These are phyloP conservation scores for Micromussa lordhowensis DNA, from an alignment of 92 coral and sea anemone genomes.

Conservation along the genomic window DNA sequence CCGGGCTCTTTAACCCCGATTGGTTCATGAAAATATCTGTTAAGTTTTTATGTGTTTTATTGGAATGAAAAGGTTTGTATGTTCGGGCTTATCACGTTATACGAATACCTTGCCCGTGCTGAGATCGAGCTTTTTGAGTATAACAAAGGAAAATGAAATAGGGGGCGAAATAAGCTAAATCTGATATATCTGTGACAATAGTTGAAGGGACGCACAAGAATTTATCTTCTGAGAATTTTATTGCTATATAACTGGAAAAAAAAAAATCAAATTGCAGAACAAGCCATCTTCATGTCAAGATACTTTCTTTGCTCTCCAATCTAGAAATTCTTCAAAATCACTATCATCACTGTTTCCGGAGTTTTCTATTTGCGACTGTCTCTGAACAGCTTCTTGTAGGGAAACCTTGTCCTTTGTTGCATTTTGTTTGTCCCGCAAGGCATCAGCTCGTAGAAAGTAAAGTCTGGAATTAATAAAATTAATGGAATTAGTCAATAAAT, in stretches of 20 bases:
- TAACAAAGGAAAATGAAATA: too few relatives aligned
- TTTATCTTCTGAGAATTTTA: too few relatives aligned
- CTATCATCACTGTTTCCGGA: conserved; percentile 79
- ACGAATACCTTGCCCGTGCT: too few relatives aligned
- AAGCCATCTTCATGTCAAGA: conserved; percentile 19
- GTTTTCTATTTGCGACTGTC: conserved; percentile 56
- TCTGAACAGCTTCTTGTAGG: conserved; percentile 39
- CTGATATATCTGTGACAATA: too few relatives aligned
- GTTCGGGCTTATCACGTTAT: too few relatives aligned
- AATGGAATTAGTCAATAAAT: not conserved
- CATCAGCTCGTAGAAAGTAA: conserved; percentile 92
- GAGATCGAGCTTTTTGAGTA: too few relatives aligned
- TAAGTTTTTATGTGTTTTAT: too few relatives aligned
- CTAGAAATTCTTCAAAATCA: conserved; percentile 93
- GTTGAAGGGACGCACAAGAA: too few relatives aligned
- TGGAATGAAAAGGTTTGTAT: too few relatives aligned
- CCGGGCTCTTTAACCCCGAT: too few relatives aligned
- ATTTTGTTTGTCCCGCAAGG: conserved; percentile 85
- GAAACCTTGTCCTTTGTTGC: conserved; percentile 66
- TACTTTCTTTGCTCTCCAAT: conserved; percentile 98
- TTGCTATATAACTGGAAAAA: not conserved
- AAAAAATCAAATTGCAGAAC: not conserved
- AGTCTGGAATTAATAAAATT: conserved; percentile 52
- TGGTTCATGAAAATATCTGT: too few relatives aligned
- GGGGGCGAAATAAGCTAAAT: too few relatives aligned